These are phyloP conservation scores for Centrocercus urophasianus DNA, from an alignment of 2,113 vertebrate genomes.

Conservation along the genomic window DNA sequence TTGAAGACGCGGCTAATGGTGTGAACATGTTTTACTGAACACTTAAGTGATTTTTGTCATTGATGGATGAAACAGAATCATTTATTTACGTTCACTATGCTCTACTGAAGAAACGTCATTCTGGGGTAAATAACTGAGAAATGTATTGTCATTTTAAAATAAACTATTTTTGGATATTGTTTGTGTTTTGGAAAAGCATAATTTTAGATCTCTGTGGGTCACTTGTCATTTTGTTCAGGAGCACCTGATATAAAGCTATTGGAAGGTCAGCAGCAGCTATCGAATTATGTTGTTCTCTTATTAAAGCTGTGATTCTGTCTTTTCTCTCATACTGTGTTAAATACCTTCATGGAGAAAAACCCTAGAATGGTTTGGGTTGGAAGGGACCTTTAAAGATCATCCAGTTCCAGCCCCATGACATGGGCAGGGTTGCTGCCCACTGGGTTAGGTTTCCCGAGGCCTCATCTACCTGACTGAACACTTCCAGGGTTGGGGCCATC, in stretches of 20 bases:
- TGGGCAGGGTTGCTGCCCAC: neutral
- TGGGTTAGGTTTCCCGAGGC: neutral
- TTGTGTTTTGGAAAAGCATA: neutral
- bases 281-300: neutral
- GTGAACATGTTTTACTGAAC: neutral
- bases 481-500: too few species aligned
- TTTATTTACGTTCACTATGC: neutral
- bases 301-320: neutral
- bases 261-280: neutral
- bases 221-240: neutral
- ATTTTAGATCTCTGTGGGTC: neutral
- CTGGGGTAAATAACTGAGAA: neutral
- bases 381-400: neutral
- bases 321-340: neutral
- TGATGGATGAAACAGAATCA: neutral
- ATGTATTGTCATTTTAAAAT: neutral
- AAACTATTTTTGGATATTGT: neutral
- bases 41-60: neutral
- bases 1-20: constrained; percentile 34
- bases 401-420: neutral
- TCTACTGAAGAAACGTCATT: neutral
- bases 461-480: too few species aligned
- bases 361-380: neutral
- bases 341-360: neutral
- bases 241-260: neutral